Evolutionary conservation across 37 sponge, comb jelly and placozoan species (phyloP), one percentile per base, ranked within the genome.

Genomic region (Spongilla lacustris): DNA sequence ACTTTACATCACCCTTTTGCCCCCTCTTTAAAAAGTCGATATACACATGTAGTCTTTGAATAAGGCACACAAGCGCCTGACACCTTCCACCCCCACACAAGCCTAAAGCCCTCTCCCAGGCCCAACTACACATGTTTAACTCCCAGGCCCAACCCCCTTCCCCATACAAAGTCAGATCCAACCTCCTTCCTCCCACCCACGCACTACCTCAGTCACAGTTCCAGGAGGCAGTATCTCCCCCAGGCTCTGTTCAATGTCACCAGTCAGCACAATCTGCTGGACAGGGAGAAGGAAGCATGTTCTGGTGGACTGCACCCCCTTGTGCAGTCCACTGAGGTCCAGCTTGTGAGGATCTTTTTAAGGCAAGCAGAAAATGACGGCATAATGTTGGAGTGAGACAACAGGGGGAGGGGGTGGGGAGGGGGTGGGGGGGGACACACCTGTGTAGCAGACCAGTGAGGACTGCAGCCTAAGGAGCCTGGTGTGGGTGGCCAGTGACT

Each of bases 251-350:
- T 58, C 21, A 17, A 17, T 8, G 19, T 58, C 58, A 58, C 21
- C 58, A 14, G 58, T 14, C 58, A 80, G 67, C 35, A 80, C 30
- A 27, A 41, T 3, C 27, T 77, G 71, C 24, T 36, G 66, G 22
- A 49, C 68, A 25, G 48, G 48, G 70, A 85, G 33, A 48, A 69
- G 31, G 68, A 85, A 85, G 0, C 26, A 23, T 6, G 70, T 70
- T 32, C 46, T 29, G 26, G 77, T 4, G 41, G 85, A 85, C 37
- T 68, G 41, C 36, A 85, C 71, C 28, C 26, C 31, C 31, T 85
- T 23, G 4, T 68, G 46, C 6, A 77, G 69, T 21, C 30, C 36
- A 21, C 36, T 76, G 36, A 23, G 30, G 49, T 23, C 48, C 17
- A 58, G 41, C 49, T 38, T 27, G 27, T 0, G 27, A 72, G 10